Conservation (phyloP, 2,888 invertebrate genomes). For the Artemia sinica region DNA sequence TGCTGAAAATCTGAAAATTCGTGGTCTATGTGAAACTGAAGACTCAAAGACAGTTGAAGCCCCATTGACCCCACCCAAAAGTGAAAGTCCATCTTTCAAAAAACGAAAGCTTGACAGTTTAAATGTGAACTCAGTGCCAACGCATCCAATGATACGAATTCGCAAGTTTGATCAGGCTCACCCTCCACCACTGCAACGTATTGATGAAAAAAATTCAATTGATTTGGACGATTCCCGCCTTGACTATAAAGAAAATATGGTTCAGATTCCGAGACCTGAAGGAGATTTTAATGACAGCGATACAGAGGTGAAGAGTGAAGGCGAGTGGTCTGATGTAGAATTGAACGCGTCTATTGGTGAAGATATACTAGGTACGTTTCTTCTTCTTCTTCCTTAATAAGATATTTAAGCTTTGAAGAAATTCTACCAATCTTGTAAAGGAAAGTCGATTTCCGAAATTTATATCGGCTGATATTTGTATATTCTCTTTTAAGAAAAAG, state of each 20-base stretch:
- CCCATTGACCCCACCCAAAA: neutral
- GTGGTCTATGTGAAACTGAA: neutral
- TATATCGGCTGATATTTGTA: too few relatives aligned
- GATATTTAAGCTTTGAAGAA: too few relatives aligned
- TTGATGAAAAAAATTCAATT: neutral
- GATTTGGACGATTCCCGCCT: constrained; percentile 6
- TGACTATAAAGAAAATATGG: constrained; percentile 5
- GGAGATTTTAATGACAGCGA: constrained; percentile 5
- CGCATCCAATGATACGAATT: neutral
- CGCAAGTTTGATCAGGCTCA: neutral
- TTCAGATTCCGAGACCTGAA: constrained; percentile 1
- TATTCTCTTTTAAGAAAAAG: too few relatives aligned
- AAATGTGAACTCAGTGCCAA: neutral
- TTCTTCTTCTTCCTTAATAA: too few relatives aligned
- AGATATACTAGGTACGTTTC: neutral
- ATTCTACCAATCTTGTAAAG: too few relatives aligned
- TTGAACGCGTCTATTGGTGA: neutral
- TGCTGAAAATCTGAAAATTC: constrained; percentile 6
- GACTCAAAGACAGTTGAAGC: neutral
- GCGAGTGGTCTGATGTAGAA: neutral
- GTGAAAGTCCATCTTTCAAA: constrained; percentile 5
- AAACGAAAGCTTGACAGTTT: neutral
- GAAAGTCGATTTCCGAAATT: too few relatives aligned
- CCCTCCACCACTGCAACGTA: neutral
- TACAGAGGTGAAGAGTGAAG: neutral